These are phyloP conservation scores for Pagrus major DNA, from an alignment of 2,113 vertebrate genomes.

Conservation along the genomic window DNA sequence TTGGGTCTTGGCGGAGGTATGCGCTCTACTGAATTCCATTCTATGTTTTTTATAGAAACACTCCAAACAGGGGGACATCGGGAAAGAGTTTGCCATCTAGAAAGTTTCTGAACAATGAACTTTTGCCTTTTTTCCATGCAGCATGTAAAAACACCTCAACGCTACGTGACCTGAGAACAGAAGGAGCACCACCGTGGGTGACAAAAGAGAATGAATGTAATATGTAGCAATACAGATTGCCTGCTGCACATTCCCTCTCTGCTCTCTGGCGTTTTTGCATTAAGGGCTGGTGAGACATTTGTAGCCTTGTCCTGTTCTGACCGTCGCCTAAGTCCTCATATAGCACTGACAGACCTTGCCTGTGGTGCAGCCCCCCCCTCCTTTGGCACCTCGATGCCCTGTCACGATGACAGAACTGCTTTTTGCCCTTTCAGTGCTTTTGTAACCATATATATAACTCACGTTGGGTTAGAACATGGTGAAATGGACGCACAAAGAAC, in stretches of 20 bases:
- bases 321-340: conserved; percentile 21
- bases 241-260: conserved; percentile 5
- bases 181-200: not conserved
- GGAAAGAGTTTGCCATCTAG: no score
- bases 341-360: conserved; percentile 66
- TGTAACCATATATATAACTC: conserved; percentile 35
- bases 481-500: conserved; percentile 36
- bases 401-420: conserved; percentile 61
- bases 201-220: no score
- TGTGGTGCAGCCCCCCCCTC: conserved; percentile 57
- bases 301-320: conserved; percentile 47
- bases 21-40: no score
- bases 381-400: conserved; percentile 50
- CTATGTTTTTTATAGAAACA: no score
- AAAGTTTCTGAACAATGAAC: not conserved
- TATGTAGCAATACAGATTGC: conserved; percentile 4
- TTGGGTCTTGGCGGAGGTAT: no score
- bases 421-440: conserved; percentile 54
- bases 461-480: conserved; percentile 60
- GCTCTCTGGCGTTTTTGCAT: conserved; percentile 26
- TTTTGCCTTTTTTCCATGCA: not conserved
- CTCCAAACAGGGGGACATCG: no score
- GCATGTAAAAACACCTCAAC: not conserved
- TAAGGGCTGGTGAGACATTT: conserved; percentile 23
- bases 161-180: conserved; percentile 14